These are phyloP conservation scores for Spinibarbus caldwelli DNA, from an alignment of 2,797 vertebrate species.

Conservation along the genomic window DNA sequence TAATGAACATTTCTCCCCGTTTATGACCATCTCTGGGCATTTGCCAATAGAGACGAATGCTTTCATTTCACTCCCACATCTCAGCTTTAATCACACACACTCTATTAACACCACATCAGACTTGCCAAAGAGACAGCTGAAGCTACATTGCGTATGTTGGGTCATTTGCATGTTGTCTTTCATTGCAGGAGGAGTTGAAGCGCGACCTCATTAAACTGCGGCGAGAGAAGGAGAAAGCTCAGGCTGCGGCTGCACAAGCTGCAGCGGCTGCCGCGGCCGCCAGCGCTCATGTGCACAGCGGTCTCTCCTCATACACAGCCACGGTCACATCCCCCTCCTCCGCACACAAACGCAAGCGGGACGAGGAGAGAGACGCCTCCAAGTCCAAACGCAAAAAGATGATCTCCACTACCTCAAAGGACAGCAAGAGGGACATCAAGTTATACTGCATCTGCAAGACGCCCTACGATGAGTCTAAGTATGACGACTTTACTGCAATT, in stretches of 20 bases:
- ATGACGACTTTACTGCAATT: slow-evolving; percentile 64
- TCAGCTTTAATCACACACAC: background rate
- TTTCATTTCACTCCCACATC: background rate
- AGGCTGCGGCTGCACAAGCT: slow-evolving; percentile 80
- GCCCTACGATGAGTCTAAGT: slow-evolving; percentile 97
- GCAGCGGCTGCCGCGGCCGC: slow-evolving; percentile 71
- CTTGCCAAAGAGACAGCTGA: slow-evolving; percentile 12
- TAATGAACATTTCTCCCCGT: background rate
- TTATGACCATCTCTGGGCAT: background rate
- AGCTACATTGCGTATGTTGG: background rate
- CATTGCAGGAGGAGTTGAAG: slow-evolving; percentile 90
- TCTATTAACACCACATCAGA: background rate
- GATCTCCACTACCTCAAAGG: slow-evolving; percentile 96
- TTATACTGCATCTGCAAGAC: slow-evolving; percentile 99
- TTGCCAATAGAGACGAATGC: background rate
- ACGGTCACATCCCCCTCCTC: slow-evolving; percentile 70
- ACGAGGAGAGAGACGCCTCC: slow-evolving; percentile 80
- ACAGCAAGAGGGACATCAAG: slow-evolving; percentile 97
- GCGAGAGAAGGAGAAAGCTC: slow-evolving; percentile 88
- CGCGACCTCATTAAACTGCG: slow-evolving; percentile 89
- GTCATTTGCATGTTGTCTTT: background rate
- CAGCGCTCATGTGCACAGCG: slow-evolving; percentile 63
- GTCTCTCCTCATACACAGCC: slow-evolving; percentile 53
- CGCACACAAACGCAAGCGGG: slow-evolving; percentile 84
- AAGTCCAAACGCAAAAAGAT: slow-evolving; percentile 99